Base-by-base conservation (phyloP, 2,797 vertebrate genomes). In the Phataginus tetradactyla region DNA sequence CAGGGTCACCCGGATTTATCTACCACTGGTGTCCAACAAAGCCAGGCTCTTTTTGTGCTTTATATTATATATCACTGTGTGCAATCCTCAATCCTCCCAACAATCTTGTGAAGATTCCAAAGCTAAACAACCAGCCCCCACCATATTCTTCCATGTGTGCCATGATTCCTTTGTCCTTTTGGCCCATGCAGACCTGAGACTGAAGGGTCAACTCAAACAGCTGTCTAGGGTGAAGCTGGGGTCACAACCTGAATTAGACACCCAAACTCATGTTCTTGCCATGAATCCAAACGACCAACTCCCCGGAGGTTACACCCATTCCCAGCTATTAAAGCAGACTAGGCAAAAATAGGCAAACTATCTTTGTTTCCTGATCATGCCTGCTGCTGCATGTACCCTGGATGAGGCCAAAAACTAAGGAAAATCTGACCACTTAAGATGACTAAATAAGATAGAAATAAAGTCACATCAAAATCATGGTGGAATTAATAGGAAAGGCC, bases 351-450 rank as follows among this genome's bases (percentile, higher is more conserved):
- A 51, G 53, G 64, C 55, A 86, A 94, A 92, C n/a, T 51, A 87
- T 57, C 55, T 90, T 84, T 53, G 17, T n/a, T 72, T 85, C 8
- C 42, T 53, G 6, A n/a, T 90, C 49, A 39, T 69, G 45, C 66
- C n/a, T 92, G 12, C 11, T 88, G 10, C 34, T 93, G 53, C 37
- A 79, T 29, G 18, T 39, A 55, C 25, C 23, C 93, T 75, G 53
- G 45, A 90, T 66, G 45, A 75, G 72, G 45, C 57, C 51, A 37
- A 34, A 92, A 63, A 27, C 18, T 57, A 92, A 79, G 74, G 42
- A 92, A 94, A 92, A 83, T 68, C 34, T 69, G 39, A 69, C 18
- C 69, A 69, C n/a, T 23, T 71, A 87, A 81, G 51, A 68, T 78
- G 75, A 68, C 34, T 75, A 75, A 68, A 32, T 64, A 75, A 91